These are phyloP conservation scores for Tragelaphus imberbis DNA, from an alignment of 2,113 vertebrate genomes.

Conservation along the genomic window DNA sequence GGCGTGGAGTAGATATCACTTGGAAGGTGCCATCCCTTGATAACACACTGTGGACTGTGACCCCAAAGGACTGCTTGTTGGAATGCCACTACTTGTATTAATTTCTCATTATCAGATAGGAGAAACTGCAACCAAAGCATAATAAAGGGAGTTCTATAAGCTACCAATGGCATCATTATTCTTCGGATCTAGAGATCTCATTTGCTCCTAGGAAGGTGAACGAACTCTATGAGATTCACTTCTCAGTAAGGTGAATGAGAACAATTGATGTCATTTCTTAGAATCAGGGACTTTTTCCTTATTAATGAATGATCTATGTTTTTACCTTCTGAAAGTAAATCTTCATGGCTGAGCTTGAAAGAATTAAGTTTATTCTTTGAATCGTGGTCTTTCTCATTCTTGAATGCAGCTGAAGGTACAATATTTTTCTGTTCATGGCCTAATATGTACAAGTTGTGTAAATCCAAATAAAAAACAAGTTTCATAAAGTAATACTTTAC, in stretches of 20 bases:
- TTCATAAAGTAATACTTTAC: neutral
- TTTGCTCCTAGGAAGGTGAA: neutral
- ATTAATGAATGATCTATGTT: neutral
- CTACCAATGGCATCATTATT: neutral
- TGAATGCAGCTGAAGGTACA: neutral
- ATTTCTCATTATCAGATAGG: neutral
- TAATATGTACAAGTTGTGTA: neutral
- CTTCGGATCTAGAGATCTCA: neutral
- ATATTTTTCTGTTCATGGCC: neutral
- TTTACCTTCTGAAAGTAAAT: conserved; percentile 1
- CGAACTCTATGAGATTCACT: neutral
- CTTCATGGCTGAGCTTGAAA: neutral
- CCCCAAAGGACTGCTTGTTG: neutral
- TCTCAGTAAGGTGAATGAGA: neutral
- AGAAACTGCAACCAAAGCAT: neutral
- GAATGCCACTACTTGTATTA: neutral
- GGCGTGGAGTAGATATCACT: neutral
- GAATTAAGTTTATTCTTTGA: neutral
- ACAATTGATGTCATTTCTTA: neutral
- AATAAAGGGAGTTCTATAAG: neutral
- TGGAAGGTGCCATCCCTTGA: neutral
- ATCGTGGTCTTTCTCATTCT: neutral
- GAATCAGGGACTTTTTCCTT: neutral
- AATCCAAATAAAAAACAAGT: neutral
- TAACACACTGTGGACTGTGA: neutral